Evolutionary conservation across 2,888 invertebrate genomes (phyloP).

Genomic region (Brachypterus glaber): DNA sequence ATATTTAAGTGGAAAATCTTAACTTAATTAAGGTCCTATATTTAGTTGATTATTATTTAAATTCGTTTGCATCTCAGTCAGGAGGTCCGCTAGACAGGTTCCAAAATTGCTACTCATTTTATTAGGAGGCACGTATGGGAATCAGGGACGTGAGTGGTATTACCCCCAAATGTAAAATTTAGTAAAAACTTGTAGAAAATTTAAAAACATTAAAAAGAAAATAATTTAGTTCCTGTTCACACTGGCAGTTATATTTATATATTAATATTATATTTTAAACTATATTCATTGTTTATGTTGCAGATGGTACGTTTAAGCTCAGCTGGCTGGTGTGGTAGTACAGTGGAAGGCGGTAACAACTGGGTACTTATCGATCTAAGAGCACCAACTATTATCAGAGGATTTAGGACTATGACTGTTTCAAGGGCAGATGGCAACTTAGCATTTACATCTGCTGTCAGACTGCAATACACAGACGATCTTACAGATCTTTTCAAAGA

Average conservation of each 20-base stretch:
- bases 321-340: conserved; percentile 85
- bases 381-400: conserved; percentile 80
- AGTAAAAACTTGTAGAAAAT: no score
- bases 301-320: conserved; percentile 77
- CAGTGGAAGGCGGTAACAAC: conserved; percentile 75
- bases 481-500: conserved; percentile 83
- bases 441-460: conserved; percentile 83
- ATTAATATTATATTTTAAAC: conserved; percentile 5
- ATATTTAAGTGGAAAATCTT: no score
- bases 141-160: no score
- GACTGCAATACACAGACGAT: conserved; percentile 81
- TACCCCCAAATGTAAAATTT: no score
- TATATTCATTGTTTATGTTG: conserved; percentile 22
- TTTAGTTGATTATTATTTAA: no score
- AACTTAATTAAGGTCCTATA: no score
- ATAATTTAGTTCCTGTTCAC: no score
- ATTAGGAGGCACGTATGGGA: no score
- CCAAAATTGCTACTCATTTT: no score
- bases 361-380: conserved; percentile 82
- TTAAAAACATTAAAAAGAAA: no score
- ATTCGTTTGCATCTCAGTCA: no score
- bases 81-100: no score
- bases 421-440: conserved; percentile 70
- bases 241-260: conserved; percentile 2
- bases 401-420: conserved; percentile 85